Percentiles rank a stretch among this genome's conserved stretches.
These are phyloP conservation scores for Mylabris sibirica DNA, from an alignment of 2,888 invertebrate genomes.

Conservation along the genomic window DNA sequence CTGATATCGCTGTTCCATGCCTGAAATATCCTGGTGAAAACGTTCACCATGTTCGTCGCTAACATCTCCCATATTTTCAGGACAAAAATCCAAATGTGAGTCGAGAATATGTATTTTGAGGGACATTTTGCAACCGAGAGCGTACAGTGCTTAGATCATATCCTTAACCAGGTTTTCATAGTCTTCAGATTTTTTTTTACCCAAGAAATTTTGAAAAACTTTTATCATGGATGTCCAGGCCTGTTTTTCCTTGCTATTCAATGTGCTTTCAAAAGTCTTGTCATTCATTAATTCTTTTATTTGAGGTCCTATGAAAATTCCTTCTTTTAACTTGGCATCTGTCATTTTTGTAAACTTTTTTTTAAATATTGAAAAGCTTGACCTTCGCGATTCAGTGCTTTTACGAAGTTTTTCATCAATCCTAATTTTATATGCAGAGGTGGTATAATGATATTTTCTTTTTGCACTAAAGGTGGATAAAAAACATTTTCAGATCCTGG, in stretches of 20 bases:
- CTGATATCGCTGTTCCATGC: constrained; percentile 52
- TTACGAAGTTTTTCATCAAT: too few relatives aligned
- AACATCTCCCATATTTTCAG: constrained; percentile 51
- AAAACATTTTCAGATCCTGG: too few relatives aligned
- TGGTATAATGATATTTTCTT: too few relatives aligned
- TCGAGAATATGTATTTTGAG: constrained; percentile 54
- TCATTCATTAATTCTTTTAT: too few relatives aligned
- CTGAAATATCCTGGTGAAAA: constrained; percentile 55
- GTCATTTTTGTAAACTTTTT: too few relatives aligned
- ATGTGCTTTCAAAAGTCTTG: neutral
- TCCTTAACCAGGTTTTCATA: constrained; percentile 20
- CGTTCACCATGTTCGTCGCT: constrained; percentile 55
- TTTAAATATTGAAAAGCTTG: too few relatives aligned
- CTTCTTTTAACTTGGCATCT: too few relatives aligned
- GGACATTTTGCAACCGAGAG: constrained; percentile 47
- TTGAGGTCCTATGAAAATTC: too few relatives aligned
- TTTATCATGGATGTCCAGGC: constrained; percentile 21
- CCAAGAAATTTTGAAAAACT: constrained; percentile 26
- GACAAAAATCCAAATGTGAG: constrained; percentile 53
- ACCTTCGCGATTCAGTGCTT: too few relatives aligned
- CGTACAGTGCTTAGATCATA: constrained; percentile 22
- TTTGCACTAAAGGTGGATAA: too few relatives aligned
- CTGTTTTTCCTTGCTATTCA: constrained; percentile 17
- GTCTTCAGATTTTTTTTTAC: constrained; percentile 27
- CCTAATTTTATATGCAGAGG: too few relatives aligned